Percentiles rank a stretch among this genome's conserved stretches.
Conservation (phyloP, 2,113 vertebrate species). For the Rynchops niger region DNA sequence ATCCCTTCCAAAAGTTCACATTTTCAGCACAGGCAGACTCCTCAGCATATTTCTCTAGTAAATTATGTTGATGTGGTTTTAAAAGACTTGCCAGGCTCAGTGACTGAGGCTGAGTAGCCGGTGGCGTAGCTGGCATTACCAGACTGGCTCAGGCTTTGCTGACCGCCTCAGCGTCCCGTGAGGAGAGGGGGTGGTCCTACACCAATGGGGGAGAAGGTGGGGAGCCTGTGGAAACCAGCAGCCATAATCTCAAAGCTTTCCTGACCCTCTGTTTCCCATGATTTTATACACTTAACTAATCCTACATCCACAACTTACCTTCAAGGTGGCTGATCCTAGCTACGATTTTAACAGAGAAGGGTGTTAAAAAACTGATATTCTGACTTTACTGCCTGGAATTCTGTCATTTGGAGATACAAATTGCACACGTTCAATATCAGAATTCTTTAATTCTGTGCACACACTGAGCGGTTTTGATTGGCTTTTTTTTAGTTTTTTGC, state of each 20-base stretch:
- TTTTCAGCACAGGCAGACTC: background rate
- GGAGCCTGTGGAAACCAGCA: rapidly evolving
- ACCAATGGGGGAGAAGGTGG: rapidly evolving
- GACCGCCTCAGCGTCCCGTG: rapidly evolving
- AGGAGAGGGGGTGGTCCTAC: too few relatives aligned
- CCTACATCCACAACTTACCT: background rate
- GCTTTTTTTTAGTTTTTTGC: background rate
- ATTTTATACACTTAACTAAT: too few relatives aligned
- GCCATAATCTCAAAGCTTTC: background rate
- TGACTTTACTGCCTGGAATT: background rate
- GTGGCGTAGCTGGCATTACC: background rate
- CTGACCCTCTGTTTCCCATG: background rate
- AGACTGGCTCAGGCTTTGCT: background rate
- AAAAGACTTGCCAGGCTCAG: background rate
- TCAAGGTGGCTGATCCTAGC: too few relatives aligned
- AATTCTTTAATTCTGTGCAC: background rate
- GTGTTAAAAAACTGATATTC: background rate
- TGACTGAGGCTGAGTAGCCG: too few relatives aligned
- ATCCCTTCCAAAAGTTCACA: background rate
- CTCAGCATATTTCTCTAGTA: background rate
- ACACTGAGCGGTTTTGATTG: background rate
- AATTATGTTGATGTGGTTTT: background rate
- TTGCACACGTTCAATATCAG: background rate
- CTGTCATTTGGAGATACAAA: background rate
- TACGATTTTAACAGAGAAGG: background rate